Evolutionary conservation across 2,797 vertebrate genomes (phyloP).

Genomic region (Hyperoplus lanceolatus): DNA sequence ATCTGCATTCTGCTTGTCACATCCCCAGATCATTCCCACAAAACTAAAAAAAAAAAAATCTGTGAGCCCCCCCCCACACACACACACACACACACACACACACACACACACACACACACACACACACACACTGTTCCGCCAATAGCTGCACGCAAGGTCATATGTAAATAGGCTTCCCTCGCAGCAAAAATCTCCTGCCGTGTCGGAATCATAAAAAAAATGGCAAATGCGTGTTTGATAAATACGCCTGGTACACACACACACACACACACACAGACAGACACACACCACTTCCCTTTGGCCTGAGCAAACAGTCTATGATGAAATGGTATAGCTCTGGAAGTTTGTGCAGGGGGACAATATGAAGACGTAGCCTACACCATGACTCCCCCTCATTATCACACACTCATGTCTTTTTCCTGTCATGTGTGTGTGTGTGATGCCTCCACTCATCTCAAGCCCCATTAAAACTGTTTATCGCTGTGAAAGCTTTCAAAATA

Average conservation of each 20-base stretch:
- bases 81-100: too few relatives aligned
- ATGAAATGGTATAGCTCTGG: constrained; percentile 31
- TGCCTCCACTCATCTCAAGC: constrained; percentile 14
- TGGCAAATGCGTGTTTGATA: constrained; percentile 67
- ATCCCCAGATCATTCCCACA: constrained; percentile 68
- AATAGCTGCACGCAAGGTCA: constrained; percentile 74
- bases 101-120: too few relatives aligned
- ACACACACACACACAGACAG: constrained; percentile 26
- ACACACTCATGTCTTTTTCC: constrained; percentile 13
- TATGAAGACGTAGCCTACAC: too few relatives aligned
- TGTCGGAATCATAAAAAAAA: constrained; percentile 53
- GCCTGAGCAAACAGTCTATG: constrained; percentile 47
- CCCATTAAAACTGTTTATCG: neutral
- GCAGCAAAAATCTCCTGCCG: constrained; percentile 39
- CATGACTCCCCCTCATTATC: constrained; percentile 42
- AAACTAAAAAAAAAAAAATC: constrained; percentile 70
- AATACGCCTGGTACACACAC: constrained; percentile 58
- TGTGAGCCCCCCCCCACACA: neutral
- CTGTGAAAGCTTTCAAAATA: too few relatives aligned
- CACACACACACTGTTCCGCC: constrained; percentile 34
- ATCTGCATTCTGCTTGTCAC: constrained; percentile 78
- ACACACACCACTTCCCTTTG: neutral
- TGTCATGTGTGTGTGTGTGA: constrained; percentile 6
- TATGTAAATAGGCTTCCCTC: constrained; percentile 75
- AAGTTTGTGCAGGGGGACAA: constrained; percentile 16